Evolutionary conservation across 2,113 vertebrate genomes (phyloP), one percentile per base, ranked within the genome.

Genomic region (Nycticryphes semicollaris): DNA sequence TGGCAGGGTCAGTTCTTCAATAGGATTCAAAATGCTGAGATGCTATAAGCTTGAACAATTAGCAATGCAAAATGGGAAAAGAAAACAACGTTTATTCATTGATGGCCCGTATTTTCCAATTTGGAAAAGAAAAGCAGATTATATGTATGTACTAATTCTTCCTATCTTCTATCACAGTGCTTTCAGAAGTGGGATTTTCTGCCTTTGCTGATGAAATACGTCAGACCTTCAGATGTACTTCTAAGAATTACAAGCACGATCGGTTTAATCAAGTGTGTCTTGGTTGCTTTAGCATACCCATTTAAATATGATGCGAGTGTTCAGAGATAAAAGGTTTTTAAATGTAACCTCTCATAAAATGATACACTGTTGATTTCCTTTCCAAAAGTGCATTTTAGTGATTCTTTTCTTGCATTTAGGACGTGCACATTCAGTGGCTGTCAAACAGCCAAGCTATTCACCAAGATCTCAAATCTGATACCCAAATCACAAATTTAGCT

Each of bases 161-260:
- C 73, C 91, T 84, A 79, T 96, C 89, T 93, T 45, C 43, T 72
- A 73, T 79, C 74, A 31, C 20, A 6, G 56, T 24, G 81, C 87
- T 94, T 91, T 91, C 39, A 89, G 77, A 82, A 95, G 74, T 41
- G 57, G 84, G 91, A 95, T 96, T 93, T 96, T 64, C 66, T 94
- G 89, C 21, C 89, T 92, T 5, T 56, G 87, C 87, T 91, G 89
- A 76, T 87, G 89, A 64, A 84, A 90, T 30, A 75, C 59, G 16
- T 87, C 90, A 95, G 80, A 64, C 89, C 84, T 85, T 96, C 66
- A 77, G 62, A 79, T 89, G 59, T 14, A n/a, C 30, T 86, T 10
- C 72, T 80, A 66, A 75, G 93, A 84, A 93, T 64, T 87, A 89
- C 89, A 91, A 93, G 72, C 91, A 64, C 4, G 4, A 92, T 83